Conservation (phyloP, 92 coral and sea anemone species). For the Porites cylindrica region DNA sequence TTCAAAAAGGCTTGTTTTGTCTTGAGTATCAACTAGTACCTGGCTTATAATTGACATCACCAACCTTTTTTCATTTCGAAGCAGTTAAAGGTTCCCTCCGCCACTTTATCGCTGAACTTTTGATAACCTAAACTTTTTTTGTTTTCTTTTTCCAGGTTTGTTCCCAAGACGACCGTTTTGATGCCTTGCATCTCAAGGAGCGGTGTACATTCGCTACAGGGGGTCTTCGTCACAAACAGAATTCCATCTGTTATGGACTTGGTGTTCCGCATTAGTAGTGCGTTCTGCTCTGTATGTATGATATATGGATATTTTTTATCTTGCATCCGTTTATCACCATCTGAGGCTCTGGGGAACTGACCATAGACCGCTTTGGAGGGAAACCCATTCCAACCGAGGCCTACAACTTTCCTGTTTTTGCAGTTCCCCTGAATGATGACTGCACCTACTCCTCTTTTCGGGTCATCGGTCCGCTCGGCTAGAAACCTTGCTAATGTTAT, state of each 20-base stretch:
- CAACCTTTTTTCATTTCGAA: not conserved
- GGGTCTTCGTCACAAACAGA: conserved; percentile 82
- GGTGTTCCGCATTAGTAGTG: conserved; percentile 72
- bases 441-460: conserved; percentile 92
- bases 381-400: conserved; percentile 92
- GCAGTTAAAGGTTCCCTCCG: not conserved
- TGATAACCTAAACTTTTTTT: not conserved
- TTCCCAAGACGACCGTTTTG: conserved; percentile 61
- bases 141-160: not conserved
- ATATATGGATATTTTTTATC: conserved; percentile 76
- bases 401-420: conserved; percentile 63
- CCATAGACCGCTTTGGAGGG: conserved; percentile 69
- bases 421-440: conserved; percentile 51
- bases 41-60: not conserved
- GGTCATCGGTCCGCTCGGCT: conserved; percentile 87
- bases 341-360: conserved; percentile 85
- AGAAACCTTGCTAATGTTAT: conserved; percentile 76
- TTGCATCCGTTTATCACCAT: not conserved
- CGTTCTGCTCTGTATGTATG: conserved; percentile 93
- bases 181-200: conserved; percentile 72
- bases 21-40: not conserved
- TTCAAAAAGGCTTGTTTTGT: no score
- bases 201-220: conserved; percentile 83
- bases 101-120: not conserved
- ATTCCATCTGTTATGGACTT: conserved; percentile 53